Evolutionary conservation across 2,888 invertebrate genomes (phyloP), one percentile per base, ranked within the genome.

Genomic region (Amphipoea lucens): DNA sequence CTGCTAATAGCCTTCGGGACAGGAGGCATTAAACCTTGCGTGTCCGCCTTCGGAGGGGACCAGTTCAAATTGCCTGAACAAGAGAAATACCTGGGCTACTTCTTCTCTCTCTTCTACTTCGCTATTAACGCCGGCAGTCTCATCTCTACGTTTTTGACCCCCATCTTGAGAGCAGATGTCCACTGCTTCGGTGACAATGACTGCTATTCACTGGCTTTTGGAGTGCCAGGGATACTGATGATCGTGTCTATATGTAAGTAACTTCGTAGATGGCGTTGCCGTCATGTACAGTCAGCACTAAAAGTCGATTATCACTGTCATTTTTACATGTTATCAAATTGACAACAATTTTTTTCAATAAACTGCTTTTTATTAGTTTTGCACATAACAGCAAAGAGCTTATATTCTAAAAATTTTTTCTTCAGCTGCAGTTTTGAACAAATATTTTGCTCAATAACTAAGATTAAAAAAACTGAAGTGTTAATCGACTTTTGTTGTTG

Each of bases 1-100:
- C 88, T 98, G 0, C 94, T 98, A 48, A 98, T 99, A 90, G 99
- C 99, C 0, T 90, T 99, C 23, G 99, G 99, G 0, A 99, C 99
- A 0, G 99, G 99, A 2, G 99, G 99, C 2, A 99, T 99, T 89
- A 99, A 99, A 92, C 99, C 99, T 0, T 99, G 99, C 92, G 99
- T 99, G 0, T 97, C 99, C 0, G 99, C 99, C 0, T 99, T 99
- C 94, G 99, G 99, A 1, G 99, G 99, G 0, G 99, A 99, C 94
- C 99, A 99, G 95, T 99, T 99, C 94, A 97, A 97, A 71, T 89
- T 98, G 71, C 98, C 98, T 0, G 98, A 98, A 86, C 98, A 99
- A 95, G 98, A 98, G 89, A 96, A 96, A 89, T 98, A 98, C 92
- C 96, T 99, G 81, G 98, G 98, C 29, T 98, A 97, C 81, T 99